Evolutionary conservation across 2,888 invertebrate genomes (phyloP), one percentile per base, ranked within the genome.

Genomic region (Allygus modestus): DNA sequence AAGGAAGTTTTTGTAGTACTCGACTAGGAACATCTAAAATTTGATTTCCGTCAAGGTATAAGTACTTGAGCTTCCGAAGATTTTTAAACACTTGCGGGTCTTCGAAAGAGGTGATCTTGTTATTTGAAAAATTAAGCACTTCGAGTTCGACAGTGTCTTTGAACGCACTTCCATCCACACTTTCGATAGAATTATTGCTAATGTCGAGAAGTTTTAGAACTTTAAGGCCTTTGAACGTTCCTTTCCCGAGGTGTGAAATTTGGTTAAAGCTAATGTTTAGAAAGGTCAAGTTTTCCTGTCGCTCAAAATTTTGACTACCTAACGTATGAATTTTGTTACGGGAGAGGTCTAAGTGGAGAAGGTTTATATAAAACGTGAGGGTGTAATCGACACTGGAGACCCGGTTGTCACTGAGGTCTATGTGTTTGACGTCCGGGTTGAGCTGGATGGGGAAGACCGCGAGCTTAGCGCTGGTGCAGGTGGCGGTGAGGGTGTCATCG

Each of bases 371-470:
- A 91, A 97, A 95, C 79, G 93, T 93, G 89, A 97, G 93, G 26
- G 96, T 94, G 90, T 95, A 95, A 87, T 95, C 94, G 9, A 98
- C 93, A 89, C 93, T 94, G 89, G 93, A 93, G 89, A 98, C 96
- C 87, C 94, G 94, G 91, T 98, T 98, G 89, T 94, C 93, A n/a
- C 95, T 95, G 84, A 98, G 93, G 89, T 96, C 95, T 89, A 98
- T 95, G 90, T 95, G 94, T 82, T 94, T 94, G 79, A 96, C 94
- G 90, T 96, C 96, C 58, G 98, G 98, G 91, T 97, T 97, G 87
- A 97, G 92, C 89, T 97, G 97, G 88, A 97, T 97, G 85, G 97
- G 97, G 83, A 97, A 96, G 88, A 96, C 95, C 90, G 96, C 96
- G 87, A 97, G 93, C 86, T 93, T 94, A 83, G 96, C 96, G 89